phyloP scores from a whole-genome alignment of 2,797 vertebrate species.

The Coluber constrictor region DNA sequence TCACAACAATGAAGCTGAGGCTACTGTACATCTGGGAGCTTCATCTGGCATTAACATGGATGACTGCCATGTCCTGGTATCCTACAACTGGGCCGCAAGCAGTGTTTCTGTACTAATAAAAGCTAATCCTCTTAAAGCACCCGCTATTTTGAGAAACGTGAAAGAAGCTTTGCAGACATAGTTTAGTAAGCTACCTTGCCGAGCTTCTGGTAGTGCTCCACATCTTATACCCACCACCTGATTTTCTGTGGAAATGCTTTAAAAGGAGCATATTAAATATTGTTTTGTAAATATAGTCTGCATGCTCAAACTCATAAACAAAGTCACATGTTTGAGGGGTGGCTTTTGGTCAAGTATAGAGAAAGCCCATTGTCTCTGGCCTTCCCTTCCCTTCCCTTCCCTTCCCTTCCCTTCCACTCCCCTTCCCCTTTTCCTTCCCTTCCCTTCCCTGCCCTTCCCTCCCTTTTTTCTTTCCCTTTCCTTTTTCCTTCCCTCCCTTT shows the following conservation, averaged over 20 bases:
- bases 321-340: neutral
- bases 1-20: neutral
- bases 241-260: neutral
- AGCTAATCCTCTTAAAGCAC: neutral
- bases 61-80: neutral
- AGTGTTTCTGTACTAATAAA: neutral
- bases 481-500: too few relatives aligned
- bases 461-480: too few relatives aligned
- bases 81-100: neutral
- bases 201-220: neutral
- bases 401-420: too few relatives aligned
- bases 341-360: neutral
- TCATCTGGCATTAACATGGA: accelerated
- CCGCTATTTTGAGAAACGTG: accelerated
- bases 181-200: neutral
- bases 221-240: neutral
- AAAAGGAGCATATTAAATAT: neutral
- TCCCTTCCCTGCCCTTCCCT: too few relatives aligned
- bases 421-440: too few relatives aligned
- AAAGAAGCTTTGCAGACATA: neutral
- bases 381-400: too few relatives aligned
- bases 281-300: neutral
- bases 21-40: accelerated
- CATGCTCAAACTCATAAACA: neutral
- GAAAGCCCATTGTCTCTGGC: neutral